Conservation (phyloP, 1,140 invertebrate species). For the Batillaria attramentaria region DNA sequence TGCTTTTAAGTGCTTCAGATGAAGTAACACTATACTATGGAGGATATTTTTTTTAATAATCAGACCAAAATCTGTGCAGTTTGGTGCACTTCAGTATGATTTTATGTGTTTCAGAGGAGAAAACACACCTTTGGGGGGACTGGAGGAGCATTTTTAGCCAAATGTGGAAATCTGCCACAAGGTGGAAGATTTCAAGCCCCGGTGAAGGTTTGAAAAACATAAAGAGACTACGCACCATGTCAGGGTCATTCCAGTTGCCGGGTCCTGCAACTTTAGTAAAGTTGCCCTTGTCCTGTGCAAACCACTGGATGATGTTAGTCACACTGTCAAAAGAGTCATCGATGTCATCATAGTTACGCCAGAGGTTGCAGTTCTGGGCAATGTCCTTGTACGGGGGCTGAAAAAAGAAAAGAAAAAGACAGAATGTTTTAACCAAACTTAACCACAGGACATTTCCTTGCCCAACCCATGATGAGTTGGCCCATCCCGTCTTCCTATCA, state of each 20-base stretch:
- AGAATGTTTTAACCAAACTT: no score
- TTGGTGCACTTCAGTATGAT: no score
- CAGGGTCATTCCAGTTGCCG: conserved; percentile 98
- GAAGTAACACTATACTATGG: not conserved
- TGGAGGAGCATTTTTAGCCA: no score
- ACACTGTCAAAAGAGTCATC: conserved; percentile 94
- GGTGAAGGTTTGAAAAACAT: not conserved
- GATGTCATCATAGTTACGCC: conserved; percentile 97
- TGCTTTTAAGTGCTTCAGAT: not conserved
- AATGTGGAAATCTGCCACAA: no score
- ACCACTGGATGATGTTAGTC: conserved; percentile 94
- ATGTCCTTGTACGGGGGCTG: conserved; percentile 56
- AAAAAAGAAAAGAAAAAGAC: no score
- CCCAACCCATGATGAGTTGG: no score
- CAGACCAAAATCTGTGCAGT: not conserved
- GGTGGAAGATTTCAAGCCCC: not conserved
- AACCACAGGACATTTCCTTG: no score
- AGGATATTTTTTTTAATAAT: no score
- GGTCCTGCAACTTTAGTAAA: conserved; percentile 95
- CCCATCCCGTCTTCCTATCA: no score
- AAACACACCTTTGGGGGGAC: no score
- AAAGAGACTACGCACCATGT: conserved; percentile 90
- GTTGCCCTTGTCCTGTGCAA: conserved; percentile 92
- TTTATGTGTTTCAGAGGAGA: no score
- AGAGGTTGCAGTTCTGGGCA: conserved; percentile 89